Percentiles rank a stretch among this genome's conserved stretches.
phyloP scores from a whole-genome alignment of 2,888 invertebrate genomes.

The Orchesella flavescens region DNA sequence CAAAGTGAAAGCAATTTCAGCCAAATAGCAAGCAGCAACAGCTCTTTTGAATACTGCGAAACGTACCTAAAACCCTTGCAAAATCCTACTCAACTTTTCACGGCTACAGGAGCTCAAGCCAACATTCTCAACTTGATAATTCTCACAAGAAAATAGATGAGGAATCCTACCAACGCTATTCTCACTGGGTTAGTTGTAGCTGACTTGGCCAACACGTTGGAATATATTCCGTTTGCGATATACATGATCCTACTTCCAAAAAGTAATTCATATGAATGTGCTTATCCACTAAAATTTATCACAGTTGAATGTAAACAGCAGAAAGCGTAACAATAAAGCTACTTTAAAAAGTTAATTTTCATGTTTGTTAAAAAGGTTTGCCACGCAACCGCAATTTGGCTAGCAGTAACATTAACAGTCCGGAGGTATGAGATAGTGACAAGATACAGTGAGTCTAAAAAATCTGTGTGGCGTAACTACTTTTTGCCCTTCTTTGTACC shows the following conservation, averaged over 20 bases:
- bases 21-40: no score
- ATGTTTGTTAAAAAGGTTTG: conserved; percentile 73
- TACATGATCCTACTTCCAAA: conserved; percentile 77
- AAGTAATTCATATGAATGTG: conserved; percentile 77
- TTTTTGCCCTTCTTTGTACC: conserved; percentile 87
- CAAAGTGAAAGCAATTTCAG: no score
- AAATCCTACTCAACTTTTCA: conserved; percentile 75
- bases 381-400: conserved; percentile 90
- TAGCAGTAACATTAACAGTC: conserved; percentile 92
- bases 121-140: conserved; percentile 94
- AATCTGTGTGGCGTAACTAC: conserved; percentile 87
- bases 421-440: conserved; percentile 93
- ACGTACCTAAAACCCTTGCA: no score
- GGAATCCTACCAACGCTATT: conserved; percentile 91
- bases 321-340: no score
- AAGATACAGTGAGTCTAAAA: conserved; percentile 84
- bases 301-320: conserved; percentile 78
- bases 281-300: conserved; percentile 93
- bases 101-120: conserved; percentile 89
- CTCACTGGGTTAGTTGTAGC: conserved; percentile 92
- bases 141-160: conserved; percentile 90
- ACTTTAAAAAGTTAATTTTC: background rate
- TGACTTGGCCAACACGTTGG: conserved; percentile 95
- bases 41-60: no score
- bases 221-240: conserved; percentile 91